phyloP scores from a whole-genome alignment of 2,113 vertebrate genomes.

The Salvelinus sp. region DNA sequence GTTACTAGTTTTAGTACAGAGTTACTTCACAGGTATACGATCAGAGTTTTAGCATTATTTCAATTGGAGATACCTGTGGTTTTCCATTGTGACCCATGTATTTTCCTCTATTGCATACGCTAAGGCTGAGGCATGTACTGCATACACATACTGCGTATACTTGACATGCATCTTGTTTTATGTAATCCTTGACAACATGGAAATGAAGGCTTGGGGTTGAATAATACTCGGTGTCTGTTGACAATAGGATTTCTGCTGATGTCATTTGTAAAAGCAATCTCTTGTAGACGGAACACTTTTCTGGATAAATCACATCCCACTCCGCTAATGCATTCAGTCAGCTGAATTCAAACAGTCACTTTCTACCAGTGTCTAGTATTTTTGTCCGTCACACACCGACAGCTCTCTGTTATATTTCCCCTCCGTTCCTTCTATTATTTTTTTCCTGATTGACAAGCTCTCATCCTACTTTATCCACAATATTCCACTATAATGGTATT shows the following conservation, averaged over 20 bases:
- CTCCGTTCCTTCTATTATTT: constrained; percentile 6
- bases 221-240: constrained; percentile 48
- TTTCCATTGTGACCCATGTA: too few species aligned
- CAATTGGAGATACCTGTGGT: too few species aligned
- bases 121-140: too few species aligned
- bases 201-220: constrained; percentile 39
- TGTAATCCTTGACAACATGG: constrained; percentile 15
- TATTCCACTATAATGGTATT: constrained; percentile 49
- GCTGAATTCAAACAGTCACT: constrained; percentile 8
- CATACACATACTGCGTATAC: not conserved
- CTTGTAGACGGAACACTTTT: constrained; percentile 53
- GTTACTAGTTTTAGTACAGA: too few species aligned
- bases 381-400: not conserved
- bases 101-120: too few species aligned
- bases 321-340: not conserved
- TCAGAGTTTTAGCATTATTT: too few species aligned
- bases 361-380: constrained; percentile 12
- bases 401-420: constrained; percentile 18
- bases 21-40: too few species aligned
- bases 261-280: constrained; percentile 48
- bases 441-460: constrained; percentile 30
- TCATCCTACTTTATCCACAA: constrained; percentile 33
- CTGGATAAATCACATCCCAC: constrained; percentile 31
- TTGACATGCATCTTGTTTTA: constrained; percentile 5
- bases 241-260: constrained; percentile 42